Percentiles rank a stretch among this genome's conserved stretches.
These are phyloP conservation scores for Molanna angustata DNA, from an alignment of 2,888 invertebrate genomes.

Conservation along the genomic window DNA sequence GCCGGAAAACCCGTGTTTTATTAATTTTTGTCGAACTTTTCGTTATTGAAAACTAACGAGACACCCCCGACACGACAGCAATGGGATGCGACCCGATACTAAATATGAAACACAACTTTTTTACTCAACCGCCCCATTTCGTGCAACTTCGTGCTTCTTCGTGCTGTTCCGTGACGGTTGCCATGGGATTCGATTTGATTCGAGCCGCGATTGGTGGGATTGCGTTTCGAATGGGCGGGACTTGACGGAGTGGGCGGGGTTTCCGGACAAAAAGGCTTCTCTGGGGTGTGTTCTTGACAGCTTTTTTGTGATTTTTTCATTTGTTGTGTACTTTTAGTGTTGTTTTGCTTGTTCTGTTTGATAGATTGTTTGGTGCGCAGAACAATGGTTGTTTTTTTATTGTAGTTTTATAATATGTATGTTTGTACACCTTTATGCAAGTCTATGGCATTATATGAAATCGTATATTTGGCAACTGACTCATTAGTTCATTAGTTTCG, in stretches of 20 bases:
- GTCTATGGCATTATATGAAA: too few relatives aligned
- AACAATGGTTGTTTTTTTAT: slow-evolving; percentile 41
- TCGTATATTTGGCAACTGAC: too few relatives aligned
- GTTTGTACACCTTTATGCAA: not conserved
- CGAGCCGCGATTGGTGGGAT: slow-evolving; percentile 23
- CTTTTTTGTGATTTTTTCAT: slow-evolving; percentile 52
- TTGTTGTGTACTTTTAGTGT: slow-evolving; percentile 41
- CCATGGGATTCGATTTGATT: slow-evolving; percentile 27
- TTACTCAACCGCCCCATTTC: slow-evolving; percentile 51
- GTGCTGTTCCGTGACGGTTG: slow-evolving; percentile 40
- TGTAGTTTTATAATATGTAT: slow-evolving; percentile 7
- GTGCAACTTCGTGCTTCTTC: slow-evolving; percentile 46
- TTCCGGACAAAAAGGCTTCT: slow-evolving; percentile 22
- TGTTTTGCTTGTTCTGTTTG: slow-evolving; percentile 46
- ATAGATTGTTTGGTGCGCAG: slow-evolving; percentile 44
- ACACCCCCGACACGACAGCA: slow-evolving; percentile 48
- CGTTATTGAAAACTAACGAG: slow-evolving; percentile 14
- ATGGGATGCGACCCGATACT: slow-evolving; percentile 59
- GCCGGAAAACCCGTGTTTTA: not conserved
- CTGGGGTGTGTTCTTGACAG: slow-evolving; percentile 42
- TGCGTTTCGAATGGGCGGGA: slow-evolving; percentile 40
- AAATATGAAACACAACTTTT: slow-evolving; percentile 55
- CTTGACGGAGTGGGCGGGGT: slow-evolving; percentile 42
- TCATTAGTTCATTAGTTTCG: too few relatives aligned
- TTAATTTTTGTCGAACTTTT: not conserved